A percentile compares a stretch with the other conserved stretches of the same genome.
Conservation (phyloP, 1,140 invertebrate species). For the Mycetomoellerius zeteki region DNA sequence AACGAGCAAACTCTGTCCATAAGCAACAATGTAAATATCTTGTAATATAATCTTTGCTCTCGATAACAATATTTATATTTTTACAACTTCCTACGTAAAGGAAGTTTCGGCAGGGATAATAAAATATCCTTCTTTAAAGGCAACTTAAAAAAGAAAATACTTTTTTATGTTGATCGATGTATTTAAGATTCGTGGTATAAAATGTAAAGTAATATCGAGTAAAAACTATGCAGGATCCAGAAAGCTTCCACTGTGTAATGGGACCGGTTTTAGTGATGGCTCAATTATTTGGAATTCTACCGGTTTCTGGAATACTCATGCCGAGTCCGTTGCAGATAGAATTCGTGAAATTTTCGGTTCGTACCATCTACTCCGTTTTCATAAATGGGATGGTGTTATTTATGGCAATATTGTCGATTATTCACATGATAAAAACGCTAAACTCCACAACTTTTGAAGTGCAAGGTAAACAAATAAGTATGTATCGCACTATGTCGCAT, state of each 20-base stretch:
- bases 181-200: neutral
- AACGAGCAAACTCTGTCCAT: neutral
- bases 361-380: conserved; percentile 74
- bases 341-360: conserved; percentile 74
- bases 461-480: conserved; percentile 76
- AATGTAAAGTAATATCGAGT: neutral
- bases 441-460: conserved; percentile 76
- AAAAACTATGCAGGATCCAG: conserved; percentile 75
- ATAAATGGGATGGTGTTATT: conserved; percentile 69
- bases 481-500: neutral
- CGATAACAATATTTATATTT: neutral
- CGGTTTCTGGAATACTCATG: conserved; percentile 76
- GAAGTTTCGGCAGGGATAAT: neutral
- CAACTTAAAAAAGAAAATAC: neutral
- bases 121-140: neutral
- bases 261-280: conserved; percentile 77
- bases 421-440: conserved; percentile 83
- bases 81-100: neutral
- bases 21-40: conserved; percentile 33
- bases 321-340: conserved; percentile 72
- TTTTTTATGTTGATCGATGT: neutral
- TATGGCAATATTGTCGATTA: conserved; percentile 76
- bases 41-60: neutral
- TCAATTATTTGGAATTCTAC: conserved; percentile 84
- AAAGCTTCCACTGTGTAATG: conserved; percentile 83